Evolutionary conservation across 2,797 vertebrate genomes (phyloP).

Genomic region (Sebastes nivosus): DNA sequence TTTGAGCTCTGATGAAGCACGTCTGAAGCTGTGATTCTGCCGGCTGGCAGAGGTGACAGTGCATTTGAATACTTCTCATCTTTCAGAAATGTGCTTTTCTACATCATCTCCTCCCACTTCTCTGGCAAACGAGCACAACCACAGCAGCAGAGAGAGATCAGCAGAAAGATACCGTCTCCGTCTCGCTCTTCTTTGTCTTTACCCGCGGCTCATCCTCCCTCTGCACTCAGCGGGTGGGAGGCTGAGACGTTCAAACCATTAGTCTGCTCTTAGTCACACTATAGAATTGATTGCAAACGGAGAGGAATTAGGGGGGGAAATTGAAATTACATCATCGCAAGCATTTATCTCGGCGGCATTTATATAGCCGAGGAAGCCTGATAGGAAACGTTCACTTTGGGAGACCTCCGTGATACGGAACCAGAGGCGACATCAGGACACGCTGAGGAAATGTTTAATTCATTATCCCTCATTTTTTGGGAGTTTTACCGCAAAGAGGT

Average conservation of each 20-base stretch:
- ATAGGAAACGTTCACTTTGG: constrained; percentile 35
- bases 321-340: constrained; percentile 67
- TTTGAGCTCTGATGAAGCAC: not conserved
- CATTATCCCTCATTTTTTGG: not conserved
- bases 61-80: constrained; percentile 21
- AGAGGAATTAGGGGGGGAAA: constrained; percentile 41
- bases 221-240: constrained; percentile 45
- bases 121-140: constrained; percentile 34
- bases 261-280: constrained; percentile 71
- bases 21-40: constrained; percentile 9
- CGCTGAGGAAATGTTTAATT: not conserved
- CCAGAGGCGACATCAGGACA: not conserved
- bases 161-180: not conserved
- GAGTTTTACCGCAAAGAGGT: not conserved
- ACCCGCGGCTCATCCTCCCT: constrained; percentile 27
- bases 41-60: constrained; percentile 5
- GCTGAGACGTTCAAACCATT: constrained; percentile 60
- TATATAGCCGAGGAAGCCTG: constrained; percentile 6
- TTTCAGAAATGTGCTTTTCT: constrained; percentile 7
- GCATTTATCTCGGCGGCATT: constrained; percentile 51
- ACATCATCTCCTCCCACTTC: constrained; percentile 23
- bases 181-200: constrained; percentile 19
- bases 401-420: constrained; percentile 1
- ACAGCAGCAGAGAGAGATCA: constrained; percentile 51
- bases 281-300: constrained; percentile 68